Evolutionary conservation across 1,140 invertebrate genomes (phyloP).

Genomic region (Bactericera cockerelli): DNA sequence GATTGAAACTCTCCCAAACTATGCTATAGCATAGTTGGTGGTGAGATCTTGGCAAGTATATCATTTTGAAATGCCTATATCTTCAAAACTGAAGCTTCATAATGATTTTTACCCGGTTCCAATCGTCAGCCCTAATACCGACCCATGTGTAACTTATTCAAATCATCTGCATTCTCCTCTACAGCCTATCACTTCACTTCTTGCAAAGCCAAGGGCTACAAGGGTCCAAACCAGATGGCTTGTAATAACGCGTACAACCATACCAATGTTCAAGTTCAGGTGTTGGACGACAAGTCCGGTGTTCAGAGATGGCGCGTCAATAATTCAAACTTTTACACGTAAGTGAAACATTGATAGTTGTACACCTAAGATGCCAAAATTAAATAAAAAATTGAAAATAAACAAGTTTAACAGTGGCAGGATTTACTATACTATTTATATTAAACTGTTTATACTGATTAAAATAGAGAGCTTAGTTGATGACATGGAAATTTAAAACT

Average conservation of each 20-base stretch:
- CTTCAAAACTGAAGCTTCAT: no score
- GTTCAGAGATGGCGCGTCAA: conserved; percentile 69
- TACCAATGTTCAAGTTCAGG: conserved; percentile 39
- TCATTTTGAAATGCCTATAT: no score
- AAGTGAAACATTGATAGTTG: conserved; percentile 30
- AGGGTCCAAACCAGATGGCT: conserved; percentile 50
- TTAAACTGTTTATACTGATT: no score
- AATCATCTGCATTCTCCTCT: conserved; percentile 19
- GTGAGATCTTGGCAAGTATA: neutral
- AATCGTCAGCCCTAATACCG: no score
- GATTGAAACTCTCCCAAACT: neutral
- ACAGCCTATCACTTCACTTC: conserved; percentile 48
- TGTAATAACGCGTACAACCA: conserved; percentile 50
- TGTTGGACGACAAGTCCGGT: conserved; percentile 41
- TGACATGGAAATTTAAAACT: no score
- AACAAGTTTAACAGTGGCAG: no score
- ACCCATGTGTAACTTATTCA: neutral
- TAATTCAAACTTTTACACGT: conserved; percentile 64
- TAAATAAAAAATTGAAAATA: no score
- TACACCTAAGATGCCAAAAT: conserved; percentile 50
- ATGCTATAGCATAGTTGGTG: neutral
- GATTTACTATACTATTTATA: neutral
- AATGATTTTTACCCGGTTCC: no score
- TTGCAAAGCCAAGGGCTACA: conserved; percentile 53
- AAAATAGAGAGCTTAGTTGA: no score